Percentiles rank a stretch among this genome's conserved stretches.
These are phyloP conservation scores for Hyperoodon ampullatus DNA, from an alignment of 2,113 vertebrate genomes.

Conservation along the genomic window DNA sequence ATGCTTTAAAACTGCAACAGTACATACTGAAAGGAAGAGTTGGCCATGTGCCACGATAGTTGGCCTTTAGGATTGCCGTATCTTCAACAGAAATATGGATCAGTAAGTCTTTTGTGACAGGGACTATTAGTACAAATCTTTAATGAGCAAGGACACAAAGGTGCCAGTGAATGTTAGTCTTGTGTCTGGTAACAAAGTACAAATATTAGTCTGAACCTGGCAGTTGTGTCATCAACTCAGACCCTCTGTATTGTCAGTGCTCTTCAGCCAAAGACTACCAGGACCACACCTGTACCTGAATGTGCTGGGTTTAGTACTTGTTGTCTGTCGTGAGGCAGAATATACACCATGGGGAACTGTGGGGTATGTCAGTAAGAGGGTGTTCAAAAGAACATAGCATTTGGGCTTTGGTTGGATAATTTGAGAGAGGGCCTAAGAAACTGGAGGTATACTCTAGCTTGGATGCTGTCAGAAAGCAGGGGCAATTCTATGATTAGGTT, in stretches of 20 bases:
- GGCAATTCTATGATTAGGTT: neutral
- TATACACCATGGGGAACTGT: neutral
- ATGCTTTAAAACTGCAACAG: neutral
- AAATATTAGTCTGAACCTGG: neutral
- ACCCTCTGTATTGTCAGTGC: neutral
- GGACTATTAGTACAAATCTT: neutral
- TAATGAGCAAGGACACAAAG: neutral
- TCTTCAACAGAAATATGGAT: neutral
- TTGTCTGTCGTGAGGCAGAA: neutral
- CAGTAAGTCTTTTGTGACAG: neutral
- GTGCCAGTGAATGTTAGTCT: neutral
- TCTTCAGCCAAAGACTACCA: neutral
- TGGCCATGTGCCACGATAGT: neutral
- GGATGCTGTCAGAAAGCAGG: neutral
- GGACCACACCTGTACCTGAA: neutral
- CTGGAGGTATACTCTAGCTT: neutral
- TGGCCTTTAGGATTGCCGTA: neutral
- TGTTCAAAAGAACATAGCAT: neutral
- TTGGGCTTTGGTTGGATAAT: neutral
- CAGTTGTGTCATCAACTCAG: neutral
- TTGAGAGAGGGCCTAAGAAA: neutral
- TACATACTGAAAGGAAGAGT: neutral
- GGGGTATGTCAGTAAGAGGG: neutral
- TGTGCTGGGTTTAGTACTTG: neutral
- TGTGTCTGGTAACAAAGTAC: neutral